These are phyloP conservation scores for Loripinus fragilis DNA, from an alignment of 2,888 invertebrate species.

Conservation along the genomic window DNA sequence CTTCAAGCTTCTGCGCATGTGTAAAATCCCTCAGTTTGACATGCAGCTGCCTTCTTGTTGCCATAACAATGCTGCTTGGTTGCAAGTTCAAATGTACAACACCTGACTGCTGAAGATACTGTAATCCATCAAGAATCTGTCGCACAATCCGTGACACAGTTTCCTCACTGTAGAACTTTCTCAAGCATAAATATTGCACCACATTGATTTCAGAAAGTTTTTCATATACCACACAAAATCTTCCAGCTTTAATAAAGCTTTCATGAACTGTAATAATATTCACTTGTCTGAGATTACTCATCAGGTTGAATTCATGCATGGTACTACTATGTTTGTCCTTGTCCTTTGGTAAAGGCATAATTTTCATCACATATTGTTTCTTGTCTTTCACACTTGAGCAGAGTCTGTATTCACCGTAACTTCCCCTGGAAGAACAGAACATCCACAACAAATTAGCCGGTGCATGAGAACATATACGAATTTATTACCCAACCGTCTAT, in stretches of 20 bases:
- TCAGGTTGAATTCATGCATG: conserved; percentile 92
- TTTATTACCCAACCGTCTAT: too few relatives aligned
- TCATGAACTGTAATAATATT: conserved; percentile 88
- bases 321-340: conserved; percentile 84
- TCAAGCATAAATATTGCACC: conserved; percentile 93
- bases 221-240: conserved; percentile 84
- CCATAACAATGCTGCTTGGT: conserved; percentile 98
- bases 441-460: too few relatives aligned
- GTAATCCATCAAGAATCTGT: conserved; percentile 86
- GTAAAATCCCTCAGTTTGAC: conserved; percentile 97
- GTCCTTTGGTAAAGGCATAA: conserved; percentile 83
- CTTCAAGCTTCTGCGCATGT: conserved; percentile 87
- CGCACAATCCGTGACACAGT: conserved; percentile 93
- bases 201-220: conserved; percentile 93
- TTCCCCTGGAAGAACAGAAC: conserved; percentile 86
- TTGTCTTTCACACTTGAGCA: conserved; percentile 84
- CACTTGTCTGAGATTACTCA: conserved; percentile 91
- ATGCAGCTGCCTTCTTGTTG: conserved; percentile 85
- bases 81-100: conserved; percentile 87
- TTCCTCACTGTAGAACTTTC: conserved; percentile 96
- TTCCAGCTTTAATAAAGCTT: conserved; percentile 84
- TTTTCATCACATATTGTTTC: conserved; percentile 92
- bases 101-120: conserved; percentile 97
- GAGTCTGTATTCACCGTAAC: conserved; percentile 85
- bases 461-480: too few relatives aligned